A percentile compares a stretch with the other conserved stretches of the same genome.
Evolutionary conservation across 2,888 invertebrate species (phyloP).

Genomic region (Synanthedon formicaeformis): DNA sequence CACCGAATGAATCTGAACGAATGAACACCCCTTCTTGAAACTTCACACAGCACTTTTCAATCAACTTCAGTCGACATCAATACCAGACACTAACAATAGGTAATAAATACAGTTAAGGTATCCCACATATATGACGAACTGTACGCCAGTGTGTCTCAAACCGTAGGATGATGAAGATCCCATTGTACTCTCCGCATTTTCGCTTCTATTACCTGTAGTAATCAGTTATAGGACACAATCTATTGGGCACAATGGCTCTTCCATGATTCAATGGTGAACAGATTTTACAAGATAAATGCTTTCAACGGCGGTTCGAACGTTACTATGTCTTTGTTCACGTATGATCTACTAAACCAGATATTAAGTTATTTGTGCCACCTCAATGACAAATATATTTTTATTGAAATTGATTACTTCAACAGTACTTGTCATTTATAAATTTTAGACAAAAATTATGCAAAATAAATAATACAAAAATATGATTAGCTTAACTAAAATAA

Average conservation of each 20-base stretch:
- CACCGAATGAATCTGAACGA: too few relatives aligned
- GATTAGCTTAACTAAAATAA: too few relatives aligned
- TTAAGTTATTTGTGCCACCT: neutral
- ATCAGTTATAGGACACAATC: constrained; percentile 39
- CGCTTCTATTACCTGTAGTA: constrained; percentile 55
- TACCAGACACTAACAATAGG: too few relatives aligned
- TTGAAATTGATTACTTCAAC: too few relatives aligned
- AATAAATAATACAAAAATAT: too few relatives aligned
- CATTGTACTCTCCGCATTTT: constrained; percentile 31
- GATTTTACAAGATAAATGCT: constrained; percentile 52
- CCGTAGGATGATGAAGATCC: constrained; percentile 22
- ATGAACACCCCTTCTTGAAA: too few relatives aligned
- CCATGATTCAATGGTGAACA: constrained; percentile 30
- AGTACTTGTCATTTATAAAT: too few relatives aligned
- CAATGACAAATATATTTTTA: too few relatives aligned
- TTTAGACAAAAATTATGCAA: too few relatives aligned
- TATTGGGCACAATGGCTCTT: constrained; percentile 42
- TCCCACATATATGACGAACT: neutral
- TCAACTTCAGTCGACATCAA: too few relatives aligned
- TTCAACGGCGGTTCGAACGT: constrained; percentile 6
- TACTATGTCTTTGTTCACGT: constrained; percentile 14
- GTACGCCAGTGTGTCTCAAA: neutral
- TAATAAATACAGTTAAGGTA: too few relatives aligned
- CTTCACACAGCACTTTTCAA: too few relatives aligned
- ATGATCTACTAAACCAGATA: constrained; percentile 8